Base-by-base conservation (phyloP, 1,140 invertebrate species). In the Drosophila novamexicana region DNA sequence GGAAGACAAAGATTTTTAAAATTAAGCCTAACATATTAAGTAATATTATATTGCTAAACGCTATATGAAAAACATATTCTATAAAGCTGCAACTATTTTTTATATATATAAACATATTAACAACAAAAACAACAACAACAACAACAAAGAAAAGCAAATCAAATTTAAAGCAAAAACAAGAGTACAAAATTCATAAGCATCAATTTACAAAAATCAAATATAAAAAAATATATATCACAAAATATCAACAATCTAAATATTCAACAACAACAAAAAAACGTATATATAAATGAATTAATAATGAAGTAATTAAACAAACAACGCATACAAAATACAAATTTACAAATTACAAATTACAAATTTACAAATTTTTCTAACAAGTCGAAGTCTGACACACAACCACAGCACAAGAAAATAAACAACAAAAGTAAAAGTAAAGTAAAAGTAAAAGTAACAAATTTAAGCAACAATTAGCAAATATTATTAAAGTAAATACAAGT, bases 1-100 rank as follows among this genome's bases (percentile, higher is more conserved):
- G 83, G 89, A 88, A 91, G 89, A 91, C 89, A 91, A 91, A 91
- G 86, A 90, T 90, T 91, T 79, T 77, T 91, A 63, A 65, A 44
- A 49, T 68, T 68, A 89, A 71, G 57, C 67, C 52, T 79, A 75
- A 63, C 42, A 39, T 63, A 61, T 68, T 88, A 83, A 89, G 80
- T 81, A 83, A 89, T 76, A 57, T 69, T 69, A 61, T 22, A 73
- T 59, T 47, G 37, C 44, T 49, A 22, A 74, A 80, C 52, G 68
- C 57, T 53, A 76, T 47, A 10, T 63, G 39, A 29, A 65, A 64
- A 77, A 59, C 62, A 71, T 59, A 66, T 75, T 79, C 72, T 68
- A 79, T 45, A 74, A 85, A 77, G 58, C 67, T 58, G 63, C 77
- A 79, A 79, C 75, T 77, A 79, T 79, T 79, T 76, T 77, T 79